Evolutionary conservation across 2,888 invertebrate species (phyloP).

Genomic region (Napeogenes inachia): DNA sequence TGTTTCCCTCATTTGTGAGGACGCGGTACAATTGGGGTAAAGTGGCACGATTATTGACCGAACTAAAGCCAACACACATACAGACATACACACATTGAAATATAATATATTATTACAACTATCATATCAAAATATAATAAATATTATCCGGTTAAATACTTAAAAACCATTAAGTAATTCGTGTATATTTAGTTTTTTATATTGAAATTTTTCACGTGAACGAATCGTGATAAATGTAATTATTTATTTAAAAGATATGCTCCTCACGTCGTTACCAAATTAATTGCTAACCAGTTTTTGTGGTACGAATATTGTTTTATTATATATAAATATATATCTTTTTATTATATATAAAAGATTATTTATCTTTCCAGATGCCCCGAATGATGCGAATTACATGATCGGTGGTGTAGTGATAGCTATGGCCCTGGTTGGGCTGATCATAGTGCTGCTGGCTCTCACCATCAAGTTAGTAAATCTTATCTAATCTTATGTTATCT

Average conservation of each 20-base stretch:
- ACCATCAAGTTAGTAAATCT: slow-evolving; percentile 83
- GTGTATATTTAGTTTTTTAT: no score
- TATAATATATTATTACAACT: not conserved
- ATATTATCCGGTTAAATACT: no score
- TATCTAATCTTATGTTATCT: not conserved
- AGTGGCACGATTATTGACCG: slow-evolving; percentile 25
- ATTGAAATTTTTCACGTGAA: no score
- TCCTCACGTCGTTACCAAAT: no score
- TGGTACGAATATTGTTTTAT: no score
- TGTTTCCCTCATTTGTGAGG: slow-evolving; percentile 46
- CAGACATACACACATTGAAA: slow-evolving; percentile 15
- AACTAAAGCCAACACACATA: slow-evolving; percentile 11
- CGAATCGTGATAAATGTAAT: no score
- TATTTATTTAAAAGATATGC: no score
- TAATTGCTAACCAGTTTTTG: no score
- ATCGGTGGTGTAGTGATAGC: slow-evolving; percentile 90
- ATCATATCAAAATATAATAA: no score
- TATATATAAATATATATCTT: not conserved
- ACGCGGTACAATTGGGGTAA: slow-evolving; percentile 41
- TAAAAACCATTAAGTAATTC: no score
- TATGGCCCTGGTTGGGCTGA: slow-evolving; percentile 87
- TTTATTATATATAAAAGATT: slow-evolving; percentile 5
- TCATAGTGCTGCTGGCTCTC: slow-evolving; percentile 87
- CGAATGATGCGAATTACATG: slow-evolving; percentile 89
- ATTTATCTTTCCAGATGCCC: slow-evolving; percentile 84